Conservation (phyloP, 2,113 vertebrate species). For the Empidonax alnorum region DNA sequence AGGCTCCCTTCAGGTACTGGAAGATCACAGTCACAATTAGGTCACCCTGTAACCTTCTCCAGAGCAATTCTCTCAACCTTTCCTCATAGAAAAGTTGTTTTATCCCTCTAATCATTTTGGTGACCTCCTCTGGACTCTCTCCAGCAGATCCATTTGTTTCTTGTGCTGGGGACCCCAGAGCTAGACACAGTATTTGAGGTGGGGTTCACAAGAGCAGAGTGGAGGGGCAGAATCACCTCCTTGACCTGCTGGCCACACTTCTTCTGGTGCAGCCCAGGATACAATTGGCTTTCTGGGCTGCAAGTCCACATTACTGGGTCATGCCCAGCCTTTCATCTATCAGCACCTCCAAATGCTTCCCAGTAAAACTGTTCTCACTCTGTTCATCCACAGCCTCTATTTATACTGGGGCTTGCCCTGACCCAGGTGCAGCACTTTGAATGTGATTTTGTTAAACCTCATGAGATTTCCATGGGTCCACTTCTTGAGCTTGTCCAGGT, state of each 20-base stretch:
- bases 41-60: not conserved
- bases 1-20: not conserved
- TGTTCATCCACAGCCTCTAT: not conserved
- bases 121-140: not conserved
- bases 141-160: not conserved
- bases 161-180: not conserved
- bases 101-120: not conserved
- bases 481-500: not conserved
- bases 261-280: not conserved
- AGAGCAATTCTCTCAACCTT: not conserved
- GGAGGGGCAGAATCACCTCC: not conserved
- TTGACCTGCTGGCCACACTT: rapidly evolving
- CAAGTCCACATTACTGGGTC: not conserved
- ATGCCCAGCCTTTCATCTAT: not conserved
- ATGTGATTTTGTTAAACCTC: not conserved
- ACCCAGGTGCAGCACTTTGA: too few species aligned
- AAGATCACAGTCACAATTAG: not conserved
- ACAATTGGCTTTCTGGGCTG: not conserved
- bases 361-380: not conserved
- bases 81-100: not conserved
- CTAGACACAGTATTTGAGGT: not conserved
- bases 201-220: not conserved
- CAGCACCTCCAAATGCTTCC: not conserved
- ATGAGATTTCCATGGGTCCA: not conserved
- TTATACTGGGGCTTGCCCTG: not conserved